Evolutionary conservation across 53 echinoderm and acorn worm species (phyloP).

Genomic region (Echinarachnius parma): DNA sequence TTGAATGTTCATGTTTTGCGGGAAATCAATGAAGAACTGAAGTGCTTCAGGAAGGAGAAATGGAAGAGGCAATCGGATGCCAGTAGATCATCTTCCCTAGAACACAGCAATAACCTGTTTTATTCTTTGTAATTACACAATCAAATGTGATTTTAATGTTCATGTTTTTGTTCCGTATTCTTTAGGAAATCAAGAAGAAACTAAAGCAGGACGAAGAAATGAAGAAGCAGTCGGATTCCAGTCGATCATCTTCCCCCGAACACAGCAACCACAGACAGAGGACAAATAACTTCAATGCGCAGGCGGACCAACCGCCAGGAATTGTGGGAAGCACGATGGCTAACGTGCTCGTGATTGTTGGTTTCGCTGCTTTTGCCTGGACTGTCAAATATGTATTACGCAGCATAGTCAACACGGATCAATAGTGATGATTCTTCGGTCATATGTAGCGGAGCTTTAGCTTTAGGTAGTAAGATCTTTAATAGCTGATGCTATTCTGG

Average conservation of each 20-base stretch:
- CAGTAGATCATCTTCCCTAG: no score
- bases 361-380: slow-evolving; percentile 97
- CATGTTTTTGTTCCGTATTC: no score
- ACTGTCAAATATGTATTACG: slow-evolving; percentile 96
- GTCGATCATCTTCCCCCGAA: slow-evolving; percentile 35
- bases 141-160: neutral
- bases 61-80: no score
- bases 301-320: slow-evolving; percentile 67
- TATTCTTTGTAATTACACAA: no score
- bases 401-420: slow-evolving; percentile 74
- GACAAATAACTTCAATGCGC: slow-evolving; percentile 45
- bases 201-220: slow-evolving; percentile 70
- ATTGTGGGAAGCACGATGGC: slow-evolving; percentile 93
- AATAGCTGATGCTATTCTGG: no score
- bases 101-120: no score
- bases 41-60: no score
- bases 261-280: slow-evolving; percentile 34
- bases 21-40: no score
- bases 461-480: no score
- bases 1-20: no score
- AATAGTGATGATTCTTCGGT: slow-evolving; percentile 4
- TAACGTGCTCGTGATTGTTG: slow-evolving; percentile 89
- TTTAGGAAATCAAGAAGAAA: slow-evolving; percentile 65
- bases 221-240: slow-evolving; percentile 61
- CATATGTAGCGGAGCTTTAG: neutral